Base-by-base conservation (phyloP, 1,140 invertebrate genomes). In the Orius laevigatus region DNA sequence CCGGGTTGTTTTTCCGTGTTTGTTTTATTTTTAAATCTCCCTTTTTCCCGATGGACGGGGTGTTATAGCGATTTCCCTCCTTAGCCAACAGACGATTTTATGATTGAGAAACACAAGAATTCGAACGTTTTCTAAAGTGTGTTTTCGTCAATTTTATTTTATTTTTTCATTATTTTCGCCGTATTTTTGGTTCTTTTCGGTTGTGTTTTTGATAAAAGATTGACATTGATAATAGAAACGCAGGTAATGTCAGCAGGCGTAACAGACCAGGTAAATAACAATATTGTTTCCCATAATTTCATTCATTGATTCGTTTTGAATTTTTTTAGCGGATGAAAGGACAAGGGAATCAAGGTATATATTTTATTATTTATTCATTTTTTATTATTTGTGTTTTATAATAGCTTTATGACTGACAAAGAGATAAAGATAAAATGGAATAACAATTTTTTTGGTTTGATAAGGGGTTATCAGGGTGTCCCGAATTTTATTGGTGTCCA, bases 301-400 rank as follows among this genome's bases (percentile, higher is more conserved):
- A 32, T 39, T 20, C 35, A 35, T 34, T 41, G 15, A 47, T 47
- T 40, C 11, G 15, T 20, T 48, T 46, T 40, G 12, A 11, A 18
- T 46, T 32, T 36, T 55, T 69, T 63, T 73, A 86, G 82, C 82
- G 81, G 77, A 84, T 84, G 79, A 86, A 84, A 84, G 82, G 82
- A 76, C 81, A 84, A 76, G 76, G 80, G 71, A 83, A 81, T 67
- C 75, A 78, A 77, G 76, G 76, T 78, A 74, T 46, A 44, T 54
- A 46, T 4, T 25, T 25, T 25, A 25, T 25, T 25, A 25, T 4
- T 25, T 41, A 31, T 15, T 9, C 12, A n/a, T 38, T 36, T 18
- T 36, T 42, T 42, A 32, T 55, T 49, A 50, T 54, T 48, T 39
- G 6, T 39, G 52, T 51, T 58, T 36, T 4, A 25, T 4, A 25